Conservation (phyloP, 2,797 vertebrate species). For the Poecilia picta region DNA sequence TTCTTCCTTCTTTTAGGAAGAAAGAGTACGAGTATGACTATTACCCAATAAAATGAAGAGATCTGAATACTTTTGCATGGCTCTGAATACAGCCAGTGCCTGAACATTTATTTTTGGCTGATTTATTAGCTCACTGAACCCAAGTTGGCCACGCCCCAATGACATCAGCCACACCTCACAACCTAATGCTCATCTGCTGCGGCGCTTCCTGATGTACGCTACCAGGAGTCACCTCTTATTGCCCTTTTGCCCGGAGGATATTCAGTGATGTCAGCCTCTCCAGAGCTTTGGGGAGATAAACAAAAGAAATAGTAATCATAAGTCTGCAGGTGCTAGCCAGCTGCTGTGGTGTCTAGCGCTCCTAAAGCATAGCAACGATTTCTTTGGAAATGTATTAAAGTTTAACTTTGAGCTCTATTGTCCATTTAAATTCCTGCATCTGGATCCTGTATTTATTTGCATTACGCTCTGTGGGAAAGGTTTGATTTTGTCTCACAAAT, state of each 20-base stretch:
- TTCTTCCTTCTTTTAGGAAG: not conserved
- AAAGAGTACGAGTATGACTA: not conserved
- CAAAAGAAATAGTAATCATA: conserved; percentile 75
- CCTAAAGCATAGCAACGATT: conserved; percentile 45
- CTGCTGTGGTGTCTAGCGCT: conserved; percentile 64
- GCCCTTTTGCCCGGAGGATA: conserved; percentile 53
- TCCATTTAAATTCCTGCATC: conserved; percentile 30
- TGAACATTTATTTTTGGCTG: not conserved
- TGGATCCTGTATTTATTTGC: conserved; percentile 39
- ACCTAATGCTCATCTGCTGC: conserved; percentile 40
- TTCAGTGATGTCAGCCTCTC: conserved; percentile 75
- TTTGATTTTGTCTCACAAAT: conserved; percentile 12
- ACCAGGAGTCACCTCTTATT: conserved; percentile 60
- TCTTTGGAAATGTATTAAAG: conserved; percentile 24
- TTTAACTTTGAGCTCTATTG: conserved; percentile 23
- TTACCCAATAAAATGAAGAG: not conserved
- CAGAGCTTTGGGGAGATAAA: conserved; percentile 73
- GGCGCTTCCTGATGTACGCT: conserved; percentile 37
- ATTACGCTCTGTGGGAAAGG: conserved; percentile 24
- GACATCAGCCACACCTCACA: conserved; percentile 42
- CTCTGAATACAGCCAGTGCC: not conserved
- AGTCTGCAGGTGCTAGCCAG: conserved; percentile 76
- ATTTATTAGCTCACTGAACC: not conserved
- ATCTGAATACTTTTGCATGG: not conserved
- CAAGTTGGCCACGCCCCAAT: conserved; percentile 34